A percentile compares a stretch with the other conserved stretches of the same genome.
Evolutionary conservation across 2,888 invertebrate species (phyloP).

Genomic region (Lathronympha strigana): DNA sequence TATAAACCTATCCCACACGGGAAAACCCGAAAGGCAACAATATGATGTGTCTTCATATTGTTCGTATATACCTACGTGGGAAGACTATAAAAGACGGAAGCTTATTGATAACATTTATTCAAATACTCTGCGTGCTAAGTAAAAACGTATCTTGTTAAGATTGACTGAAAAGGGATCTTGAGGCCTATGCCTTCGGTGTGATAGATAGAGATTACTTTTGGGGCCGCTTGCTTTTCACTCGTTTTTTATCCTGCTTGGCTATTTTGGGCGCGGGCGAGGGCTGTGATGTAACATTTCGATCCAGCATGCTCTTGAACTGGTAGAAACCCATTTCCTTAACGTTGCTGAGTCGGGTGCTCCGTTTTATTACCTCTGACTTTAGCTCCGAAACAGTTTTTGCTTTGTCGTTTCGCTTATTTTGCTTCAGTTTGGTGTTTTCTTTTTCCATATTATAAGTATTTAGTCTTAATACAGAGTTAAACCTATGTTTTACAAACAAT

Average conservation of each 20-base stretch:
- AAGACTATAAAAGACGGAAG: conserved; percentile 40
- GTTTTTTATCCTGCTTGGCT: conserved; percentile 52
- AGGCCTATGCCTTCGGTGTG: conserved; percentile 50
- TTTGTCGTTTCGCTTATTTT: conserved; percentile 48
- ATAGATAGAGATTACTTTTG: conserved; percentile 56
- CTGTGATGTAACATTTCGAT: conserved; percentile 56
- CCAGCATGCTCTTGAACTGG: conserved; percentile 63
- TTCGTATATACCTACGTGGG: no score
- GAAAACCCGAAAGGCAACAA: no score
- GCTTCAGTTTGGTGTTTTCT: conserved; percentile 49
- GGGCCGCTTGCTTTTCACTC: conserved; percentile 51
- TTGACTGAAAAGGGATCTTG: conserved; percentile 50
- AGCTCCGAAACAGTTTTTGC: conserved; percentile 45
- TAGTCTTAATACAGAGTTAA: conserved; percentile 50
- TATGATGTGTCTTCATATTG: no score
- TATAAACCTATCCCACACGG: no score
- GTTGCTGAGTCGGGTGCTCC: conserved; percentile 58
- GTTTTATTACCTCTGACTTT: conserved; percentile 44
- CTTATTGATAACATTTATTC: conserved; percentile 51
- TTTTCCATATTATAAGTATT: conserved; percentile 53
- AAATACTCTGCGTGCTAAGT: conserved; percentile 51
- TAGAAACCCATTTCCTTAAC: conserved; percentile 66
- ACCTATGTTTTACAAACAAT: background rate
- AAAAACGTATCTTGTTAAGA: conserved; percentile 52
- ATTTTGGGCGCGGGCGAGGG: conserved; percentile 47